Evolutionary conservation across 2,888 invertebrate genomes (phyloP), one percentile per base, ranked within the genome.

Genomic region (Metacarcinus magister): DNA sequence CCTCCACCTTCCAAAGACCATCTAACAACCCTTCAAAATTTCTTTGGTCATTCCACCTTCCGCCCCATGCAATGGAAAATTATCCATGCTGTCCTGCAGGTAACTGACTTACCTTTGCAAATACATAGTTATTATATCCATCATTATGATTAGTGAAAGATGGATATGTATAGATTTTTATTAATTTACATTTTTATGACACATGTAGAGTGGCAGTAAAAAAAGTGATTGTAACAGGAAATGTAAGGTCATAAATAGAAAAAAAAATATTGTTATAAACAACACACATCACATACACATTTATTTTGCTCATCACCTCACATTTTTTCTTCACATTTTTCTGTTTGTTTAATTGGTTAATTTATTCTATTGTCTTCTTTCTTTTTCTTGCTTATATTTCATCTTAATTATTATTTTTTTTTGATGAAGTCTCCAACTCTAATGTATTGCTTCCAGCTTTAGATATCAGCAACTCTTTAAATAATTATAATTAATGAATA

Each of bases 21-120:
- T 97, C 97, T 98, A 43, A 97, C 97, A 82, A 97, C 98, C 32
- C 97, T 98, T 91, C 97, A 97, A 46, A 97, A 97, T 96, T 97
- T 97, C 97, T 98, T 98, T 97, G 98, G 98, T 0, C 98, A 98
- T 97, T 97, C 97, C 13, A 97, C 97, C n/a, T 98, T 98, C 97
- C 98, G 98, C 44, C 97, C 98, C 23, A 97, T 98, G 97, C 98
- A 98, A 97, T 98, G 98, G 98, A 96, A 95, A 95, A 97, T 97
- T 23, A 97, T 97, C 75, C 90, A 96, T 89, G 94, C 97, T 67
- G 96, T 94, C 13, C 48, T 97, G 32, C 92, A 96, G 96, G 97
- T 97, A 94, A 43, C 13, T 43, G 23, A 32, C 5, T 10, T 7
- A 23, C 16, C 23, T 32, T 75, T 54, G 48, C 13, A 54, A 48